phyloP scores from a whole-genome alignment of 2,113 vertebrate genomes.

The Speoplatyrhinus poulsoni region DNA sequence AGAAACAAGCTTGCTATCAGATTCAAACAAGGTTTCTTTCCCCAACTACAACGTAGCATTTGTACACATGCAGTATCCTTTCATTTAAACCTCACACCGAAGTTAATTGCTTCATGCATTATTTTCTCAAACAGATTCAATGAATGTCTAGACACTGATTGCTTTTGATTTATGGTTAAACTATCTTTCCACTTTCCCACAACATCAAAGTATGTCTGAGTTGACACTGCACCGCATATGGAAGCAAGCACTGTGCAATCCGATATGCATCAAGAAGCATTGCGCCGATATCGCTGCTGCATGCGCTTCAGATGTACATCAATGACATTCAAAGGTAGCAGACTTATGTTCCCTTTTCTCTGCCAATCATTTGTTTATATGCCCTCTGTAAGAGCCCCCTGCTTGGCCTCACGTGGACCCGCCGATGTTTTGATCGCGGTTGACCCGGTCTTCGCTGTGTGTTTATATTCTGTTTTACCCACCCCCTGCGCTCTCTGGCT shows the following conservation, averaged over 20 bases:
- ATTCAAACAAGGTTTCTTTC: no score
- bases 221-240: not conserved
- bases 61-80: no score
- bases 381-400: not conserved
- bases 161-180: not conserved
- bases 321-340: not conserved
- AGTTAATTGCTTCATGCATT: no score
- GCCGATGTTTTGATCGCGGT: not conserved
- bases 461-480: not conserved
- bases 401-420: not conserved
- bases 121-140: not conserved
- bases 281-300: not conserved
- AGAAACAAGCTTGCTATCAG: no score
- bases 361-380: not conserved
- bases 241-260: not conserved
- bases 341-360: not conserved
- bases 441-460: constrained; percentile 3
- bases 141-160: not conserved
- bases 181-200: not conserved
- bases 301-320: constrained; percentile 13
- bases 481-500: not conserved
- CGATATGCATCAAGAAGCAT: not conserved
- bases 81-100: no score
- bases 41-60: no score
- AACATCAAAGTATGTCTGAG: not conserved